Conservation (phyloP, 2,113 vertebrate species). For the Onychorhynchus coronatus region DNA sequence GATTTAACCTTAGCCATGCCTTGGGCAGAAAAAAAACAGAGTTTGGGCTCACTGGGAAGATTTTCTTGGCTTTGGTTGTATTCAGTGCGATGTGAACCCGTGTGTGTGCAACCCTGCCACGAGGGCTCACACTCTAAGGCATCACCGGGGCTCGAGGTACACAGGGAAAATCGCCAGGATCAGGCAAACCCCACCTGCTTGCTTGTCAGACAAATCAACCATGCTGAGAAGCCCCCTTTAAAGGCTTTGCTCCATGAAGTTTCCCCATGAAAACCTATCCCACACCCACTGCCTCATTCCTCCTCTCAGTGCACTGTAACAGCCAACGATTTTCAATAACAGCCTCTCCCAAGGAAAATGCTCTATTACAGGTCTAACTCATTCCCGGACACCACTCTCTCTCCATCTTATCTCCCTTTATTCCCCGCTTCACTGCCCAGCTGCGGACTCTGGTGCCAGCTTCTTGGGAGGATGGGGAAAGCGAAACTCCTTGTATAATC, state of each 20-base stretch:
- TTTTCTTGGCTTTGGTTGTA: not conserved
- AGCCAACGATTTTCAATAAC: not conserved
- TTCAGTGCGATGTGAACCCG: not conserved
- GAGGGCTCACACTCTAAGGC: not conserved
- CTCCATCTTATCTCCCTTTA: not conserved
- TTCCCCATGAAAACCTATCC: not conserved
- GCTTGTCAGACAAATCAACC: not conserved
- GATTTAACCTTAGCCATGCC: conserved; percentile 61
- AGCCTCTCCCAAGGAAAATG: conserved; percentile 14
- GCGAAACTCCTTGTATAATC: not conserved
- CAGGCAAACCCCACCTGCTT: not conserved
- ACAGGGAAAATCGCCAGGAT: not conserved
- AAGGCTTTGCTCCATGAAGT: not conserved
- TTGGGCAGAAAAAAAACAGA: conserved; percentile 28
- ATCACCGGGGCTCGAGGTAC: not conserved
- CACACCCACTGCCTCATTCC: not conserved
- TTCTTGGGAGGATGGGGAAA: not conserved
- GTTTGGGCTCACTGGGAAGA: not conserved
- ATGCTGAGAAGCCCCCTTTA: not conserved
- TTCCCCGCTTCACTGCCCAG: not conserved
- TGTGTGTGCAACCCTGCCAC: not conserved
- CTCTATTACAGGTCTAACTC: not conserved
- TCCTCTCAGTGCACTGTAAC: not conserved
- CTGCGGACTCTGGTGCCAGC: not conserved
- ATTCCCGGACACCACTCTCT: not conserved